A percentile compares a stretch with the other conserved stretches of the same genome.
Conservation (phyloP, 2,888 invertebrate genomes). For the Argynnis bischoffii region DNA sequence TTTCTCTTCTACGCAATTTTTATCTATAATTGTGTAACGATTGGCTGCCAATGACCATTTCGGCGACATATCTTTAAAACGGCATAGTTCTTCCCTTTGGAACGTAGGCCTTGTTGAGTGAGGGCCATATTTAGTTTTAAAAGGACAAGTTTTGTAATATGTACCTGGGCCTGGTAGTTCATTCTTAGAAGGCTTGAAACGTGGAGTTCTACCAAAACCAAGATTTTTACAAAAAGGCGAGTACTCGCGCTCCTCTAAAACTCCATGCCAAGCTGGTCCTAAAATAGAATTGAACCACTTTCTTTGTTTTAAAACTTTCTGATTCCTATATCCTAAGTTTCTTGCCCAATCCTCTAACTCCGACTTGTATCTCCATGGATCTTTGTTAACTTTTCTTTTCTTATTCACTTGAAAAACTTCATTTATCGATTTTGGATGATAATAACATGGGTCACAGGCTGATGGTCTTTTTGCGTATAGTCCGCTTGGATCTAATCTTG, state of each 20-base stretch:
- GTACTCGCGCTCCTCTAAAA: conserved; percentile 47
- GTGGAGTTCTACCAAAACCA: conserved; percentile 62
- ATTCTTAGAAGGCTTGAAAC: conserved; percentile 46
- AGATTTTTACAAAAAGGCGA: conserved; percentile 61
- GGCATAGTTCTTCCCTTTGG: conserved; percentile 64
- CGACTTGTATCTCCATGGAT: conserved; percentile 66
- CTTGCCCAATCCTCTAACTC: conserved; percentile 70
- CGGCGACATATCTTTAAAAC: conserved; percentile 57
- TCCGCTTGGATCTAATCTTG: conserved; percentile 62
- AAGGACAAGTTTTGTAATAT: conserved; percentile 59
- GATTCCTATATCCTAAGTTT: conserved; percentile 72
- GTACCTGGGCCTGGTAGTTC: conserved; percentile 63
- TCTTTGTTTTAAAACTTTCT: conserved; percentile 54
- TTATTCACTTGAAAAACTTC: conserved; percentile 55
- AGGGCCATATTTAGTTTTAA: conserved; percentile 61
- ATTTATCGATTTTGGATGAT: conserved; percentile 54
- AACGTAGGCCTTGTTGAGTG: conserved; percentile 63
- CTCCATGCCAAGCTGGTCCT: conserved; percentile 66
- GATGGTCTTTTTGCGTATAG: conserved; percentile 49
- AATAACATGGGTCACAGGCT: conserved; percentile 65
- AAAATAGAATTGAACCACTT: conserved; percentile 55
- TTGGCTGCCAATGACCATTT: conserved; percentile 68
- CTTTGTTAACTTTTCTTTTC: conserved; percentile 50
- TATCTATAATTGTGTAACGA: conserved; percentile 66
- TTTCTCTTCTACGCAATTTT: conserved; percentile 61